Evolutionary conservation across 2,113 vertebrate genomes (phyloP), one percentile per base, ranked within the genome.

Genomic region (Sceloporus tristichus): DNA sequence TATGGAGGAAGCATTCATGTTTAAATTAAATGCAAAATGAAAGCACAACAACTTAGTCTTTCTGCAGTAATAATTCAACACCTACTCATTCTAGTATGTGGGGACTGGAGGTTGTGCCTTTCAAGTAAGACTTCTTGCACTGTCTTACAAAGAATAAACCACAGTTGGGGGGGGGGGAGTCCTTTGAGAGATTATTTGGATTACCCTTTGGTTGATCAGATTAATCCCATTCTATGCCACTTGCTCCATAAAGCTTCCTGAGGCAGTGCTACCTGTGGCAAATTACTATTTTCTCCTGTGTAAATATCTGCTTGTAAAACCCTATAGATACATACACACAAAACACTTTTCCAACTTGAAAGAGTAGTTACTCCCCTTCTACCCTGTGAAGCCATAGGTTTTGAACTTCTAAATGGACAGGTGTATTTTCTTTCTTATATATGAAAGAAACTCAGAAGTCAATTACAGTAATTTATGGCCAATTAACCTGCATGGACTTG

Each of bases 391-490:
- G 88, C 87, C 86, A 82, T 90, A 86, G 89, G 77, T 71, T 84
- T 80, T 88, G 91, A 87, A 86, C 80, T 93, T 92, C 92, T 73
- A 88, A 95, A 92, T 53, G 87, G 93, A 94, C 95, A 94, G 91
- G 91, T 93, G 93, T 92, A 93, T 66, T 86, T 88, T 86, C 91
- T 89, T 84, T 79, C 92, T 81, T 94, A 90, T 94, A 93, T 92
- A 93, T 84, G 54, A 87, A 94, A 93, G 94, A 92, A 95, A 94
- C 92, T 90, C 87, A 90, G 93, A 92, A 92, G 70, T 91, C 1
- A 25, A 94, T 93, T 70, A 76, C 5, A 84, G 89, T 83, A 42
- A 90, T 94, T 90, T 85, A 80, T 7, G 87, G 71, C 40, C 85
- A 89, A 16, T 82, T 85, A 74, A 85, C 92, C 85, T 90, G 88